Evolutionary conservation across 2,888 invertebrate species (phyloP).

Genomic region (Lasioglossum lativentre): DNA sequence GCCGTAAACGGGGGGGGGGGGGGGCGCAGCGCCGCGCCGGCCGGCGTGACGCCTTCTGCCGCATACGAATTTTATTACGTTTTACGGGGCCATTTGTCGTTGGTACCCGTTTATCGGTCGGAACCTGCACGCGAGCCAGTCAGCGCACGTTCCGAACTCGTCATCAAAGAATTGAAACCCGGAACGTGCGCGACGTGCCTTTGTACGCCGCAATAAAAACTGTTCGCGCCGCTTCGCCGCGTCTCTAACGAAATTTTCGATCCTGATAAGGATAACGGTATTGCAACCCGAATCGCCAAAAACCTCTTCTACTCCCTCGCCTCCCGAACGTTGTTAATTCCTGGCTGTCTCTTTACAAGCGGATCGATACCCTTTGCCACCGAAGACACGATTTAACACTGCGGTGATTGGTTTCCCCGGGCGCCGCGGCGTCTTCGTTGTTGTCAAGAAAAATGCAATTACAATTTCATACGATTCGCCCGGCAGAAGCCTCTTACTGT

Average conservation of each 20-base stretch:
- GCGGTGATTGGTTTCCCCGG: not conserved
- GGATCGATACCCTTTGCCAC: not conserved
- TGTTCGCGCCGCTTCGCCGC: not conserved
- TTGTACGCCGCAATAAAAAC: not conserved
- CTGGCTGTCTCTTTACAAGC: not conserved
- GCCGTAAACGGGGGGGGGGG: constrained; percentile 40
- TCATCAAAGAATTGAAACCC: constrained; percentile 44
- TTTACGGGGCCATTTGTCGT: constrained; percentile 56
- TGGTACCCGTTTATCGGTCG: constrained; percentile 55
- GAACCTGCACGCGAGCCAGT: constrained; percentile 28
- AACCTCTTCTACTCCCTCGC: not conserved
- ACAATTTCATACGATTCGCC: not conserved
- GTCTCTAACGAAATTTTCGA: constrained; percentile 10
- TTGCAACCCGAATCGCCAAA: not conserved
- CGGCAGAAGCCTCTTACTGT: not conserved
- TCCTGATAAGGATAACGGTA: not conserved
- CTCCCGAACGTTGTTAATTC: not conserved
- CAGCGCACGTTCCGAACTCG: constrained; percentile 27
- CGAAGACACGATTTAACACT: not conserved
- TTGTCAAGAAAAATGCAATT: not conserved
- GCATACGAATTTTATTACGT: constrained; percentile 60
- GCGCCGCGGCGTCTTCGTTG: not conserved
- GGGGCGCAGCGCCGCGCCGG: no score
- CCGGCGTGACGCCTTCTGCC: constrained; percentile 24
- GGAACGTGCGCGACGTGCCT: constrained; percentile 4